Base-by-base conservation (phyloP, 1,140 invertebrate genomes). In the Frieseomelitta varia region DNA sequence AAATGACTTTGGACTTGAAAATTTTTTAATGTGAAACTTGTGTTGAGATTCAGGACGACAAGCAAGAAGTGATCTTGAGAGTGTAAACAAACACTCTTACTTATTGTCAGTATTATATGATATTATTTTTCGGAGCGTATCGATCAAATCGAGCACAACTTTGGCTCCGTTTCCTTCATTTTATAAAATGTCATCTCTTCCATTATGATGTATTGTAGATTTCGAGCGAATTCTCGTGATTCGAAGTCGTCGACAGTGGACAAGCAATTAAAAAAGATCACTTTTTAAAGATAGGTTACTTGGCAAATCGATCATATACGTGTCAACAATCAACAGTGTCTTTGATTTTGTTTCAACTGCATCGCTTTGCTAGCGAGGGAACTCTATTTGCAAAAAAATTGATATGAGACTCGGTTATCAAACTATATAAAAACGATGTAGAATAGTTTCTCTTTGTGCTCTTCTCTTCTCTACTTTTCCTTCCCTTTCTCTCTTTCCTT, bases 241-340 rank as follows among this genome's bases (percentile, higher is more conserved):
- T 85, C 85, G 55, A 81, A 79, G 2, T 71, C 68, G 65, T 72
- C 85, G n/a, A 73, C 76, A 67, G 34, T 81, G 77, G 74, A 55
- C 4, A 85, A 81, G 63, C 84, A 79, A 39, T 84, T 80, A 55
- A 58, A 75, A 39, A 92, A 92, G 79, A 77, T 90, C 87, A 79
- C 93, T 91, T 19, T 94, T 94, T 56, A 93, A 90, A 72, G 86
- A 92, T n/a, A 90, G 83, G 51, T 90, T 92, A 84, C 88, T 79
- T 53, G 93, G 93, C 10, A 87, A 87, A 80, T 94, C 93, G 12
- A 87, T 92, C 74, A 58, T 87, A 74, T 85, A 84, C 51, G n/a
- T 81, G 12, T 89, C 90, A 1, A 93, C 88, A 82, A 73, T 87
- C 53, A 89, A 91, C 65, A 91, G 93, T 94, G 93, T 15, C 21